These are phyloP conservation scores for Scolopax mira DNA, from an alignment of 2,113 vertebrate genomes.

Conservation along the genomic window DNA sequence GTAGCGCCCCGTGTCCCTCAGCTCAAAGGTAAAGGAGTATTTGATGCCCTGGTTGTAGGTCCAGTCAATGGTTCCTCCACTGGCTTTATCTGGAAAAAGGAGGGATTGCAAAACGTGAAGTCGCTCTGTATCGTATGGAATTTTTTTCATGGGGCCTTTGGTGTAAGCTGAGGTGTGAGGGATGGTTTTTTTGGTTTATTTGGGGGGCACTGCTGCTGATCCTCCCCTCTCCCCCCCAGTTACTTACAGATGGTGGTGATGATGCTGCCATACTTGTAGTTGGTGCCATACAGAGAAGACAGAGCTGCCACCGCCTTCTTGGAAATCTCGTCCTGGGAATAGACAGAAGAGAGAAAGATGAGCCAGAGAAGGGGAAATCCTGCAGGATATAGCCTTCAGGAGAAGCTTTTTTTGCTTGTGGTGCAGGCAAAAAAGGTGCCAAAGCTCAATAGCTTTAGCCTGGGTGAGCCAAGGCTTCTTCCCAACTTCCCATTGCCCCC, in stretches of 20 bases:
- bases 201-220: not conserved
- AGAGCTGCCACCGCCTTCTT: slow-evolving; percentile 78
- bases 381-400: fast-evolving
- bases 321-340: slow-evolving; percentile 79
- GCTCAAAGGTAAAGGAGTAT: slow-evolving; percentile 93
- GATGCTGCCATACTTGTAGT: slow-evolving; percentile 86
- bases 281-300: slow-evolving; percentile 83
- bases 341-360: not conserved
- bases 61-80: slow-evolving; percentile 89
- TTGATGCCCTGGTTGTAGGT: slow-evolving; percentile 89
- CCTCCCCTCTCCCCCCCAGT: not conserved
- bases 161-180: fast-evolving
- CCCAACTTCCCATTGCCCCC: fast-evolving
- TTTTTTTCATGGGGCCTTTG: fast-evolving
- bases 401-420: fast-evolving
- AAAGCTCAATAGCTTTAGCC: not conserved
- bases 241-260: slow-evolving; percentile 91
- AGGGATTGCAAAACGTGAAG: fast-evolving
- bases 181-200: not conserved
- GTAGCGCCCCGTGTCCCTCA: slow-evolving; percentile 86
- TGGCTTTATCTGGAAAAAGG: slow-evolving; percentile 82
- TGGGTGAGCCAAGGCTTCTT: not conserved
- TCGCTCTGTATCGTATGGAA: fast-evolving
- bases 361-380: not conserved
- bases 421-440: not conserved